A percentile compares a stretch with the other conserved stretches of the same genome.
Conservation (phyloP, 2,113 vertebrate species). For the Petroica traversi region DNA sequence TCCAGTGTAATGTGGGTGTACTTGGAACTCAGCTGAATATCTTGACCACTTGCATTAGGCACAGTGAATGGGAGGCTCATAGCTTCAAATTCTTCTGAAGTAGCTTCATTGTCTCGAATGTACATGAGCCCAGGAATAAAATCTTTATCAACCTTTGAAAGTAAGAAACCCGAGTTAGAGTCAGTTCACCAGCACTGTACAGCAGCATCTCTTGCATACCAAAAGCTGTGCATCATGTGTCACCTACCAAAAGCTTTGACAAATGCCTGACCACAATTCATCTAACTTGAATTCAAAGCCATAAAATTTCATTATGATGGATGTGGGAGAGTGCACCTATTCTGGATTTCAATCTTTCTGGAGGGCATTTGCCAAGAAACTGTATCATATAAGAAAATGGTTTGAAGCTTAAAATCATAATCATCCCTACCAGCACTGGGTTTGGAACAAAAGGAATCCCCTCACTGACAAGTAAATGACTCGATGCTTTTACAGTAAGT, state of each 20-base stretch:
- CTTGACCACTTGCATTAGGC: conserved; percentile 94
- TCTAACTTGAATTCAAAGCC: neutral
- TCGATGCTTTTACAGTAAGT: neutral
- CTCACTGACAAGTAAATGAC: neutral
- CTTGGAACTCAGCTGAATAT: conserved; percentile 96
- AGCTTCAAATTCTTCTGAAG: conserved; percentile 94
- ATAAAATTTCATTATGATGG: neutral
- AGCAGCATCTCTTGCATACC: neutral
- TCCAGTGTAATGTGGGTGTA: conserved; percentile 93
- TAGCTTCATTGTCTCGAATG: conserved; percentile 95
- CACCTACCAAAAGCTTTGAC: neutral
- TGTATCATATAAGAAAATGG: neutral
- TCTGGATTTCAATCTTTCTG: neutral
- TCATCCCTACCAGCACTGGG: neutral
- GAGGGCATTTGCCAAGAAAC: neutral
- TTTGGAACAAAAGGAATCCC: neutral
- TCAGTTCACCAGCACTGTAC: neutral
- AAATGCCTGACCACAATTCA: neutral
- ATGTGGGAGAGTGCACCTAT: neutral
- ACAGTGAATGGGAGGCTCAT: conserved; percentile 97
- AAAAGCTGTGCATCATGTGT: neutral
- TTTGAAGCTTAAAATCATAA: neutral
- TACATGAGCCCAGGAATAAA: conserved; percentile 99
- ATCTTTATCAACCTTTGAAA: conserved; percentile 93
- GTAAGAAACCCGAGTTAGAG: neutral